Conservation (phyloP, 2,888 invertebrate genomes). For the Cephus spinipes region DNA sequence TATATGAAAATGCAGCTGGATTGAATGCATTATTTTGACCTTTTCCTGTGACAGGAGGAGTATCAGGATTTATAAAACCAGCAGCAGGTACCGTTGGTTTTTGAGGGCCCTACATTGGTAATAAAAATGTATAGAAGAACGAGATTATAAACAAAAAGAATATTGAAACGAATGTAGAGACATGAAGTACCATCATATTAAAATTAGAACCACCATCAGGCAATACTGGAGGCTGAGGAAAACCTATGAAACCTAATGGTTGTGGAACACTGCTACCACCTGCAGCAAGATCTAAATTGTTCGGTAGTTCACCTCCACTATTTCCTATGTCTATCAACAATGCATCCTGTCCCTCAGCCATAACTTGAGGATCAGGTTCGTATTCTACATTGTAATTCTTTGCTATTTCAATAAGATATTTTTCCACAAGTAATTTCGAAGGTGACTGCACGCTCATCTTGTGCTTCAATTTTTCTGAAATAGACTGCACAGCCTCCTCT, state of each 20-base stretch:
- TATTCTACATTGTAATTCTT: conserved; percentile 95
- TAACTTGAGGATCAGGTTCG: conserved; percentile 93
- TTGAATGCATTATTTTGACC: conserved; percentile 57
- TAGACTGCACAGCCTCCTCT: conserved; percentile 82
- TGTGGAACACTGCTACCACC: conserved; percentile 70
- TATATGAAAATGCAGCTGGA: conserved; percentile 72
- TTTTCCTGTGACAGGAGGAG: conserved; percentile 41
- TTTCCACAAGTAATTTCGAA: conserved; percentile 94
- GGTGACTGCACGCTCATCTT: conserved; percentile 96
- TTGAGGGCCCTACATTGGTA: conserved; percentile 10
- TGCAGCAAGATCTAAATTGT: conserved; percentile 71
- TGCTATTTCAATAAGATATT: conserved; percentile 95
- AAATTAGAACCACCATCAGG: conserved; percentile 67
- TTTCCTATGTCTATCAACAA: conserved; percentile 58
- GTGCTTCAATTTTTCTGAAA: conserved; percentile 91
- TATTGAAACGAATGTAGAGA: neutral
- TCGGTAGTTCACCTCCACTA: conserved; percentile 58
- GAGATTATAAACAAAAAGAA: conserved; percentile 16
- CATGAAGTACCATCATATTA: conserved; percentile 39
- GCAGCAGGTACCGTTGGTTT: conserved; percentile 35
- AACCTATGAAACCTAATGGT: conserved; percentile 86
- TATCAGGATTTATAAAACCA: conserved; percentile 53
- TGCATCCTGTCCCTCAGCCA: conserved; percentile 77
- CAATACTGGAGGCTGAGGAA: conserved; percentile 77
- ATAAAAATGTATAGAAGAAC: conserved; percentile 13